Evolutionary conservation across 1,140 invertebrate species (phyloP), one percentile per base, ranked within the genome.

Genomic region (Lordiphosa stackelbergi): DNA sequence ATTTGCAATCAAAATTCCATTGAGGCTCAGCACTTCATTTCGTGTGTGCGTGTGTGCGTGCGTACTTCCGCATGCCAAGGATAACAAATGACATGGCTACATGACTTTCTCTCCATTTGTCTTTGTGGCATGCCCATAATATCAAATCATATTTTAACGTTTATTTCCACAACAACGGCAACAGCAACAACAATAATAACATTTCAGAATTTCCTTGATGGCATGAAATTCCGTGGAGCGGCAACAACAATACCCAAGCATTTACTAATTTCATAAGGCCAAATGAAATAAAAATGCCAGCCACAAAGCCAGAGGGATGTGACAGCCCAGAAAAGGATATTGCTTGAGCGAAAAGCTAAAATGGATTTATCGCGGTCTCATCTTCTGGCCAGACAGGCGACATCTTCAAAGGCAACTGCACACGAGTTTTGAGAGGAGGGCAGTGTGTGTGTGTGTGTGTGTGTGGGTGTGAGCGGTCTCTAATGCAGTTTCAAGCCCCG

Each of bases 261-360:
- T 68, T 78, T 77, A 70, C 75, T 83, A 79, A 79, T 81, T 81
- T 83, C 60, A 81, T 83, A 73, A 79, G 63, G 74, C 58, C 57
- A 81, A 81, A 72, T 65, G 55, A 69, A 77, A 77, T 81, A 72
- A 83, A 74, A 81, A 73, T 79, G 54, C 36, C 53, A 53, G 24
- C 45, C 49, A 43, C 53, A 49, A 36, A 31, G 16, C 10, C 24
- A 43, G n/a, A 45, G 38, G 16, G 35, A 13, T 56, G 37, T 28
- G n/a, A 35, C 45, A 22, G 24, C 35, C 34, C 12, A 28, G 41
- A 65, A 59, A 56, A 51, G 57, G 58, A 66, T 60, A 52, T 53
- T 16, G 12, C 24, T 66, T 53, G 49, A 40, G 40, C 34, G 45
- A 24, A 4, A 46, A 38, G 42, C 38, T 24, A 12, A 56, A 57